These are phyloP conservation scores for Chloropsis hardwickii DNA, from an alignment of 2,113 vertebrate species.

Conservation along the genomic window DNA sequence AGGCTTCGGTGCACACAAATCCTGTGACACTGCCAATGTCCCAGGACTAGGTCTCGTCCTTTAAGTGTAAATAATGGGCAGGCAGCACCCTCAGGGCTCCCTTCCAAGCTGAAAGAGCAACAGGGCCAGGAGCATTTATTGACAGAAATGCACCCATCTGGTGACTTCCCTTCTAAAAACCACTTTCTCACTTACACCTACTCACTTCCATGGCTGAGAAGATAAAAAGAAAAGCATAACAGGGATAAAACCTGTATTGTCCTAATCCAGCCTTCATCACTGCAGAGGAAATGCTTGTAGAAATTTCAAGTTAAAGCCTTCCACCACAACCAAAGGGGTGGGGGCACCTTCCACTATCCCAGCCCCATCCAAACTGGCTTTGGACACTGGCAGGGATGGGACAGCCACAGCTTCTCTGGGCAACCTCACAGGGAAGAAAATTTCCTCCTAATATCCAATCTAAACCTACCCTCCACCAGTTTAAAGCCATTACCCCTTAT, in stretches of 20 bases:
- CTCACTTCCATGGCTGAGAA: background rate
- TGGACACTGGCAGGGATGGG: background rate
- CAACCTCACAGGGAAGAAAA: background rate
- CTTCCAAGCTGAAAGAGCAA: background rate
- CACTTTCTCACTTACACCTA: background rate
- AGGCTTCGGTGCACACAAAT: rapidly evolving
- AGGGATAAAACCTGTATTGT: background rate
- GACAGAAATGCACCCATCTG: background rate
- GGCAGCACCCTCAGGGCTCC: background rate
- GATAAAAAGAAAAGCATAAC: background rate
- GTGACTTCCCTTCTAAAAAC: background rate
- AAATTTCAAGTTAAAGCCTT: background rate
- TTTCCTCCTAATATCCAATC: background rate
- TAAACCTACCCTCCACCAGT: background rate
- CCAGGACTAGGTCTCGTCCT: background rate
- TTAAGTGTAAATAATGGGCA: background rate
- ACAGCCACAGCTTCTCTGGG: background rate
- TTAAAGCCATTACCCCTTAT: background rate
- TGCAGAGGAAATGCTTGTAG: background rate
- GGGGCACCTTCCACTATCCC: background rate
- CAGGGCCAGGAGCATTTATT: background rate
- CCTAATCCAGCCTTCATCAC: background rate
- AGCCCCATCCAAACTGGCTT: background rate
- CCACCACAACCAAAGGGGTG: background rate
- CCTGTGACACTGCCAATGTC: too few relatives aligned